A percentile compares a stretch with the other conserved stretches of the same genome.
These are phyloP conservation scores for Gambusia affinis DNA, from an alignment of 2,113 vertebrate genomes.

Conservation along the genomic window DNA sequence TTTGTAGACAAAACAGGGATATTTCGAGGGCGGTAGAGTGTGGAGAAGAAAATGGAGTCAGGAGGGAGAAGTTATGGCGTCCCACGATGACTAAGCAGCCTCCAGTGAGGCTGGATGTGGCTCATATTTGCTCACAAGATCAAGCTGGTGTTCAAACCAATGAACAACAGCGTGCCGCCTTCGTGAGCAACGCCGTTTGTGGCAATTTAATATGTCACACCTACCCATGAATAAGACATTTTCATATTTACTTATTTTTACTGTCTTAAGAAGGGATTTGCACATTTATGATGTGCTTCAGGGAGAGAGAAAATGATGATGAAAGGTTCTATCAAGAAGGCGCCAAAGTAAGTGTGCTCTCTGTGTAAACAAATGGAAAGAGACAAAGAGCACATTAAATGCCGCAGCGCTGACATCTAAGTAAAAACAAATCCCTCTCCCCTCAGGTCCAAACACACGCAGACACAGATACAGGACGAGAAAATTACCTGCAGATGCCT, in stretches of 20 bases:
- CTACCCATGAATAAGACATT: slow-evolving; percentile 17
- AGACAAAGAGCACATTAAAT: slow-evolving; percentile 24
- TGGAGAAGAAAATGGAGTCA: slow-evolving; percentile 66
- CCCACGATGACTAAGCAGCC: slow-evolving; percentile 58
- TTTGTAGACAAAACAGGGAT: slow-evolving; percentile 59
- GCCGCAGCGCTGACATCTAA: slow-evolving; percentile 11
- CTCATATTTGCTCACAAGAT: slow-evolving; percentile 59
- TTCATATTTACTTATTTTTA: slow-evolving; percentile 23
- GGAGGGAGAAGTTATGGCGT: slow-evolving; percentile 56
- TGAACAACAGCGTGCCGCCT: slow-evolving; percentile 36
- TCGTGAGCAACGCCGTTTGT: slow-evolving; percentile 18
- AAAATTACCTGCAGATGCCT: slow-evolving; percentile 91
- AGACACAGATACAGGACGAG: not conserved
- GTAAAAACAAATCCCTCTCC: slow-evolving; percentile 2
- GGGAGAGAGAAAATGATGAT: slow-evolving; percentile 16
- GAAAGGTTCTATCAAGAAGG: slow-evolving; percentile 24
- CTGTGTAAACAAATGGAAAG: not conserved
- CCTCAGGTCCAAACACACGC: not conserved
- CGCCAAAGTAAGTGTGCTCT: not conserved
- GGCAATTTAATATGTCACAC: slow-evolving; percentile 21
- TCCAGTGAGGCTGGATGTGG: slow-evolving; percentile 49
- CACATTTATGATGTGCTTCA: slow-evolving; percentile 5
- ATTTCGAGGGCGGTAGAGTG: slow-evolving; percentile 57
- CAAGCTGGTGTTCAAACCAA: slow-evolving; percentile 36
- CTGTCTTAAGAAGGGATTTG: slow-evolving; percentile 13